phyloP scores from a whole-genome alignment of 2,113 vertebrate genomes.

The Tylochromis polylepis region DNA sequence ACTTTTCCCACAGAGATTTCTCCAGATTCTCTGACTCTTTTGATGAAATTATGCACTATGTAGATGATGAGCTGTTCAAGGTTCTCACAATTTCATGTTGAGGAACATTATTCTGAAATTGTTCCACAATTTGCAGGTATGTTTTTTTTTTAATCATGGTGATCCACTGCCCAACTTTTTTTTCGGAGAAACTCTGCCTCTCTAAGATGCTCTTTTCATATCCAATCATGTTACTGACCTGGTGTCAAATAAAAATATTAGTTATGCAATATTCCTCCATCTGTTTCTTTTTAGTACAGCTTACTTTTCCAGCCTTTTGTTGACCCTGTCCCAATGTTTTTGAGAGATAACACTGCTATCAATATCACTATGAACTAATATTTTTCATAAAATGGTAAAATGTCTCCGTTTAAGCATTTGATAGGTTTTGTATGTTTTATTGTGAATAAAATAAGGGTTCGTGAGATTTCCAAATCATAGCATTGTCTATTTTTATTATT shows the following conservation, averaged over 20 bases:
- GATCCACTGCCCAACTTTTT: neutral
- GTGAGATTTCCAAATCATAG: neutral
- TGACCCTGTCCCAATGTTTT: neutral
- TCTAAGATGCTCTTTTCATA: neutral
- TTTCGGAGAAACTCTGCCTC: neutral
- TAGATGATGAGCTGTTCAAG: too few species aligned
- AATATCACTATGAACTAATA: neutral
- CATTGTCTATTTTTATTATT: neutral
- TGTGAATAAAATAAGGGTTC: neutral
- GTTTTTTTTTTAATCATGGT: neutral
- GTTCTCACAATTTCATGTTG: neutral
- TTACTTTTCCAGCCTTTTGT: neutral
- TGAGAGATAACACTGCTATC: neutral
- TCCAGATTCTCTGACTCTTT: too few species aligned
- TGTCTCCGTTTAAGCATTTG: neutral
- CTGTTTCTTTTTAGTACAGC: neutral
- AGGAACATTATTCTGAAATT: neutral
- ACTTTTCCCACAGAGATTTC: too few species aligned
- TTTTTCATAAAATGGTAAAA: neutral
- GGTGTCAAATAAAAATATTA: neutral
- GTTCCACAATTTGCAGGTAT: neutral
- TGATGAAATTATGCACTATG: too few species aligned
- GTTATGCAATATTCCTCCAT: neutral
- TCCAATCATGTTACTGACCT: neutral
- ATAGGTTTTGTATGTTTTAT: neutral